Base-by-base conservation (phyloP, 2,797 vertebrate genomes). In the Petrocephalus schoutedeni region DNA sequence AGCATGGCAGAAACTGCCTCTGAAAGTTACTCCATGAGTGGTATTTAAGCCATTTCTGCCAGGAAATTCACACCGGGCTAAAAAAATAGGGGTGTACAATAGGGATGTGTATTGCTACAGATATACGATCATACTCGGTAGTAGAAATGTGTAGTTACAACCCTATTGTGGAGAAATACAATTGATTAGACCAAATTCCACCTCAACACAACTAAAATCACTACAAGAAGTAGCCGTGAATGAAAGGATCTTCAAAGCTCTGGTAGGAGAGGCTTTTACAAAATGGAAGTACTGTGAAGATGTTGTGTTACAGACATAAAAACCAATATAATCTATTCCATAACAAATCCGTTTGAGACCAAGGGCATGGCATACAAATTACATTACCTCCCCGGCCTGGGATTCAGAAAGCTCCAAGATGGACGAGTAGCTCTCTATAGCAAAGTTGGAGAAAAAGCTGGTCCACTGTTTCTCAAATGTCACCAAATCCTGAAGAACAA, bases 321-420 rank as follows among this genome's bases (percentile, higher is more conserved):
- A 51, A 28, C 51, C 53, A 83, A 54, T 28, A 54, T 16, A 56
- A 21, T 28, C 53, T 57, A 28, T 85, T 54, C 21, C 53, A 53
- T 53, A 57, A 16, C 4, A 53, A 54, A 6, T 28, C 51, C 23
- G 4, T 28, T 56, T 12, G 4, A 53, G 21, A 53, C 7, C 12
- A 53, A 84, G 23, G 19, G 10, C 23, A 23, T 45, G 21, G 19
- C 21, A 36, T 3, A 32, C 14, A 57, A 59, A 57, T 57, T 16
- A 71, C 54, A 86, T 0, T 94, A 99, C 98, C 97, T 99, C 98
- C 88, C 97, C 98, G 0, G 97, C 97, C 91, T 99, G 97, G 64
- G 97, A 98, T 90, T 99, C 98, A 4, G 98, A 99, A 1, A 99
- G 95, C 9, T 99, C 98, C 92, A 98, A 91, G 88, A 99, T 96